Evolutionary conservation across 2,888 invertebrate genomes (phyloP).

Genomic region (Atethmia centrago): DNA sequence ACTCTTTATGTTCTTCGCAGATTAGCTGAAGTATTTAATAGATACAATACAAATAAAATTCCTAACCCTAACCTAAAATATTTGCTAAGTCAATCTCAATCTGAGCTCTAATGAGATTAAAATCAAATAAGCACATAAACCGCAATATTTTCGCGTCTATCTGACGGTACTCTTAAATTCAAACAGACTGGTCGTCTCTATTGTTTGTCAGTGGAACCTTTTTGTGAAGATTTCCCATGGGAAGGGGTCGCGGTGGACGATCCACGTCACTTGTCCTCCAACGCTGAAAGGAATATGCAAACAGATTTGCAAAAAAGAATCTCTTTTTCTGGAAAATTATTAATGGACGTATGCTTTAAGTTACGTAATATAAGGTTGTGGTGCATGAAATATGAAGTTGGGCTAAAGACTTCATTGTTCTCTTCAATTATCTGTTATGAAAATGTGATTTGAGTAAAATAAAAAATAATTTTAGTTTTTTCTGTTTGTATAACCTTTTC

Average conservation of each 20-base stretch:
- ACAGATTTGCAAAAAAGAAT: conserved; percentile 79
- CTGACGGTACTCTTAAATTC: conserved; percentile 70
- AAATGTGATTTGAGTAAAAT: neutral
- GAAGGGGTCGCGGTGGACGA: conserved; percentile 73
- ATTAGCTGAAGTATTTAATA: neutral
- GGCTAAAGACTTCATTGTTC: neutral
- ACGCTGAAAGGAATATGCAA: conserved; percentile 79
- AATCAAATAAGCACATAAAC: conserved; percentile 58
- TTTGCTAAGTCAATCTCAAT: conserved; percentile 31
- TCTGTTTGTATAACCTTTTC: neutral
- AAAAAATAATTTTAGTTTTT: neutral
- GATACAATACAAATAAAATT: neutral
- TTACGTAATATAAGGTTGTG: conserved; percentile 39
- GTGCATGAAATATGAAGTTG: conserved; percentile 36
- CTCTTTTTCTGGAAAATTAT: conserved; percentile 67
- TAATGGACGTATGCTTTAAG: conserved; percentile 61
- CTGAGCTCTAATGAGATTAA: conserved; percentile 57
- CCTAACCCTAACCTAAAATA: conserved; percentile 11
- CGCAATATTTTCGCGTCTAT: conserved; percentile 59
- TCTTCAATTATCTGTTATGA: neutral
- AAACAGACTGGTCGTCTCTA: conserved; percentile 76
- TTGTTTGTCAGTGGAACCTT: conserved; percentile 85
- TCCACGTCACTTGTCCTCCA: conserved; percentile 81
- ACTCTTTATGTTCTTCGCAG: neutral
- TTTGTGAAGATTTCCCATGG: conserved; percentile 87